Conservation (phyloP, 2,888 invertebrate genomes). For the Eupithecia dodoneata region DNA sequence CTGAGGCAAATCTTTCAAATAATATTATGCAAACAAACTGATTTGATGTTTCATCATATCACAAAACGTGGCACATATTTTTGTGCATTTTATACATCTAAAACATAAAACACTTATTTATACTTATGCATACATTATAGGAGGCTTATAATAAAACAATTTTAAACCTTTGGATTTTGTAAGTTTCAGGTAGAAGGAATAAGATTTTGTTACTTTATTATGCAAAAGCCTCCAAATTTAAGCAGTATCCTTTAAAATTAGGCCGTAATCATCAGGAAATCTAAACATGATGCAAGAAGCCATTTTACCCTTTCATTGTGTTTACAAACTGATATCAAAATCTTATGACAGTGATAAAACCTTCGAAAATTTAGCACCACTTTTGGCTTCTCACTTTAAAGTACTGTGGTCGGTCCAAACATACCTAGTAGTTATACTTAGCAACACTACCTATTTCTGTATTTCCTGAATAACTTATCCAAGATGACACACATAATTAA, state of each 20-base stretch:
- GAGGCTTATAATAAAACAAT: conserved; percentile 9
- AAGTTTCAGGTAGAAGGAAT: not conserved
- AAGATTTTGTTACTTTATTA: not conserved
- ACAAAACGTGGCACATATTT: conserved; percentile 53
- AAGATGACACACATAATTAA: not conserved
- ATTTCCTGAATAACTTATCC: not conserved
- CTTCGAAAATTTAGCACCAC: conserved; percentile 83
- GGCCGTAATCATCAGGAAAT: conserved; percentile 49
- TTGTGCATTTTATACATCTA: conserved; percentile 57
- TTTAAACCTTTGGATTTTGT: not conserved
- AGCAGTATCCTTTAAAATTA: conserved; percentile 47
- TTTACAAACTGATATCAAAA: conserved; percentile 72
- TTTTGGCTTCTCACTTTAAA: conserved; percentile 75
- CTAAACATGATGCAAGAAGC: conserved; percentile 62
- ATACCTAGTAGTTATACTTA: conserved; percentile 28
- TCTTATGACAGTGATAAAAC: conserved; percentile 77
- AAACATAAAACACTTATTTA: conserved; percentile 40
- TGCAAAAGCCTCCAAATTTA: conserved; percentile 7
- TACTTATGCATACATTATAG: conserved; percentile 17
- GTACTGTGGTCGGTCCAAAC: conserved; percentile 32
- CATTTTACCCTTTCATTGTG: conserved; percentile 58
- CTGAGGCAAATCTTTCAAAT: conserved; percentile 39
- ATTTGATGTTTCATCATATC: conserved; percentile 46
- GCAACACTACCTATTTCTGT: conserved; percentile 13
- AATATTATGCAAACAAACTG: conserved; percentile 44